Base-by-base conservation (phyloP, 1,140 invertebrate species). In the Eubasilissa regina region DNA sequence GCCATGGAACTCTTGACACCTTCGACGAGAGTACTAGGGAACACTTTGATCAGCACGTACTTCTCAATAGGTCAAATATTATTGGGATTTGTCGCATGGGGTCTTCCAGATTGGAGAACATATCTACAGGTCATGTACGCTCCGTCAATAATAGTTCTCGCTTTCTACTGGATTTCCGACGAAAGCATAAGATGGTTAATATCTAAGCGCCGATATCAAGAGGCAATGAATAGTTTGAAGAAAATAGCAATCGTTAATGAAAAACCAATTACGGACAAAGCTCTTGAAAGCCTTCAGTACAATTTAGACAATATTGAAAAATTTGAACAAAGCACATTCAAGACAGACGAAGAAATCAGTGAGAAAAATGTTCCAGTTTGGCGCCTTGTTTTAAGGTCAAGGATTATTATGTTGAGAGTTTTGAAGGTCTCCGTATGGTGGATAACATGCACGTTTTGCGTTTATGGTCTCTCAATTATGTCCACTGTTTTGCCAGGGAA, bases 391-490 rank as follows among this genome's bases (percentile, higher is more conserved):
- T 86, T 93, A 43, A 91, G 91, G 75, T 89, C 93, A 0, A 87
- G 87, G 68, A 90, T 91, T 17, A 91, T 93, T 78, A 86, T 94
- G 86, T 90, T 92, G 84, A 90, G 94, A 58, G 85, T 95, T 53
- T 82, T 93, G 1, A 91, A 92, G 43, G 93, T 93, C 66, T 93
- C 91, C 45, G 92, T 94, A 84, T 91, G 91, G 84, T 96, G 93
- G 94, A 88, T 94, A 55, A 93, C 93, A 0, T 93, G 93, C 82
- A 92, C 93, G 0, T 91, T 96, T 77, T 92, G 95, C 4, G 97
- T 95, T 84, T 97, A 96, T 83, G 96, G 95, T 1, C 83, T 97
- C 13, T 94, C 94, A 0, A 91, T 96, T 15, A 95, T 96, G 84
- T 92, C 95, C 1, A 94, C 94, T 21, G 92, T 93, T 44, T 87